Evolutionary conservation across 1,140 invertebrate species (phyloP), one percentile per base, ranked within the genome.

Genomic region (Venustaconcha ellipsiformis): DNA sequence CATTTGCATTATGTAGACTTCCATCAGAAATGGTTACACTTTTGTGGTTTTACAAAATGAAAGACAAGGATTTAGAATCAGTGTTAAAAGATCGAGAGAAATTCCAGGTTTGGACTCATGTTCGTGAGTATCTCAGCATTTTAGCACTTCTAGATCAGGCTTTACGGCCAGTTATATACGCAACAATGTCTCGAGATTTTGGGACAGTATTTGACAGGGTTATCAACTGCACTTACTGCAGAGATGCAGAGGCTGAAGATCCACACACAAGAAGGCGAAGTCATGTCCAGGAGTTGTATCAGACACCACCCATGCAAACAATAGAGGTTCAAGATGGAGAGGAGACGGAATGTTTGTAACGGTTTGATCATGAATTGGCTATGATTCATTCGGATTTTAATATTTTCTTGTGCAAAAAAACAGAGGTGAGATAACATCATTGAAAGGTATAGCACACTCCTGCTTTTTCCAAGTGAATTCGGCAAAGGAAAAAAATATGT

Each of bases 1-100:
- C 76, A 14, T 88, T 86, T 63, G 74, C 79, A 14, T 64, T 87
- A 26, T 87, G 82, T 70, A 81, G 82, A 66, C 68, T 88, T 2
- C 87, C 87, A 0, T 81, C 76, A 63, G 82, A 87, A 65, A 78
- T 82, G 17, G 66, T 83, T 3, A 70, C 69, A 23, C 55, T 87
- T 6, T 75, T 84, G 37, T 66, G 82, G 26, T 72, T 81, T 48
- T 84, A 84, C 70, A 79, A 79, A 66, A 20, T 77, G 57, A 77
- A 67, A 62, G 59, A 77, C 37, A 72, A 56, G 62, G 69, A 77
- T 26, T 64, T 72, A 20, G 48, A 59, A 37, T 48, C 59, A 60
- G 68, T 57, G 37, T 56, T 77, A 66, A 26, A 72, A 30, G 75
- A 77, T 57, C 59, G 20, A n/a, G 58, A 71, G 48, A 77, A 77